phyloP scores from a whole-genome alignment of 2,113 vertebrate species.

The Mesitornis unicolor region DNA sequence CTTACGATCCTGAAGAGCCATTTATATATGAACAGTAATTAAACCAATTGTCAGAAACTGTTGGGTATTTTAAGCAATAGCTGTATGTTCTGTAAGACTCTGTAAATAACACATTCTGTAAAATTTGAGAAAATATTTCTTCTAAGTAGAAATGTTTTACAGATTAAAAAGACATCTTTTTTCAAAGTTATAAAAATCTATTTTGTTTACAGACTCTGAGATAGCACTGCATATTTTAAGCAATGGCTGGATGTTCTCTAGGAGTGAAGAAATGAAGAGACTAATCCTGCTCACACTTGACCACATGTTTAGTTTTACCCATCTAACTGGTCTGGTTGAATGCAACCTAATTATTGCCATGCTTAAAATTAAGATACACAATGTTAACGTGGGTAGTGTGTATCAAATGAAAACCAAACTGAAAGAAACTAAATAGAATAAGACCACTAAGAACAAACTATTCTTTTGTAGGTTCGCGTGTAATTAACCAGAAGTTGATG shows the following conservation, averaged over 20 bases:
- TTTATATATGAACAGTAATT: not conserved
- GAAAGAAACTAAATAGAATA: not conserved
- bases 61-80: not conserved
- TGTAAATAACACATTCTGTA: not conserved
- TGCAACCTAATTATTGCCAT: not conserved
- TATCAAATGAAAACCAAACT: not conserved
- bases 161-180: not conserved
- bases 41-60: not conserved
- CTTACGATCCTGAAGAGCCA: not conserved
- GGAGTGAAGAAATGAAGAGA: not conserved
- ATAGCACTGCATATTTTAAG: not conserved
- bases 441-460: not conserved
- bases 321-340: not conserved
- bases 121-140: not conserved
- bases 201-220: not conserved
- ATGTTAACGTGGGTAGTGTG: not conserved
- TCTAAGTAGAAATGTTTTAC: not conserved
- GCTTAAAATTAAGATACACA: not conserved
- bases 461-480: not conserved
- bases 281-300: not conserved
- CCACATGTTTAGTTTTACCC: not conserved
- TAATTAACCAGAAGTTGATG: not conserved
- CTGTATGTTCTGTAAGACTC: not conserved
- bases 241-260: not conserved
- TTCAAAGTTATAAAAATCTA: not conserved